Base-by-base conservation (phyloP, 2,888 invertebrate species). In the Acanthosoma haemorrhoidale region DNA sequence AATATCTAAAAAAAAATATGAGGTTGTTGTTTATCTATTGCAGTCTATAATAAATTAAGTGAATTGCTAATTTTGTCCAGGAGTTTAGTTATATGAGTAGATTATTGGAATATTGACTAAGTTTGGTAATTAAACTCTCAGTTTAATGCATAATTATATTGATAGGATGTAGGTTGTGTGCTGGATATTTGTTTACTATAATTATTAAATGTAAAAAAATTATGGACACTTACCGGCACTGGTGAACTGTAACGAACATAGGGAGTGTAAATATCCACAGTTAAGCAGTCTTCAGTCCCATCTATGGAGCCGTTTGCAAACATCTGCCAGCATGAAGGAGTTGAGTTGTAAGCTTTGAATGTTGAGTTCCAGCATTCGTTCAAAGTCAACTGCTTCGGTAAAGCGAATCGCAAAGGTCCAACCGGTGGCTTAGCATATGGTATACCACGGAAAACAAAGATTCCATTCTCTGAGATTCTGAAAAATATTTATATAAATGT, bases 221-320 rank as follows among this genome's bases (percentile, higher is more conserved):
- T 25, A 21, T 18, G 13, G 6, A 13, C 11, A 71, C 74, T 72
- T 73, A 75, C 74, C 0, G 93, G 91, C 70, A 92, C 79, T 0
- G 91, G 91, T 16, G 86, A 86, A 75, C 89, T 87, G 77, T 92
- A 92, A 59, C 89, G 83, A 3, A 92, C 88, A 74, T 88, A 87
- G 0, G 94, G 93, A 1, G 93, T 92, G 34, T 89, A 87, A 1
- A 94, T 85, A 77, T 94, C 93, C 8, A 94, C 80, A 16, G 89
- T 90, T 38, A 94, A 81, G 76, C 94, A 94, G 79, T 94, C 88
- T 79, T 94, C 94, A 3, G 83, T 81, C 0, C 92, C 91, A n/a
- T 83, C 82, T 15, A 85, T 81, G 0, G 84, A 68, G 21, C 88
- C 87, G 75, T 88, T 86, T 69, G 86, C 84, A 69, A 88, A 82